Conservation (phyloP, 2,888 invertebrate genomes). For the Drosophila borborema region DNA sequence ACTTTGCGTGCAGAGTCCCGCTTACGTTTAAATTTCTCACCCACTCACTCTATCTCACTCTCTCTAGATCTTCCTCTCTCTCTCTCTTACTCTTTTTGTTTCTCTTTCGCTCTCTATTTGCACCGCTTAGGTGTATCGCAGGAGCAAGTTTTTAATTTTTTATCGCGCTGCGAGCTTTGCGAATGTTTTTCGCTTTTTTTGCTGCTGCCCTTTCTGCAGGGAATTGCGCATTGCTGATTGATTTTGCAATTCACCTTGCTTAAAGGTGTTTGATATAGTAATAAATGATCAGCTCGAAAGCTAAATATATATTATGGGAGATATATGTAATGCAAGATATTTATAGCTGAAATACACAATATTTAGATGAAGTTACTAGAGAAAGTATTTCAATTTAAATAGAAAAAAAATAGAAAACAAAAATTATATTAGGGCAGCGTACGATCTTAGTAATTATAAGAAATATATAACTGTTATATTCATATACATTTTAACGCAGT, state of each 20-base stretch:
- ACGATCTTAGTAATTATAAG: neutral
- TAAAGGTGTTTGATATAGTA: neutral
- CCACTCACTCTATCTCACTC: neutral
- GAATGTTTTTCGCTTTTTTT: conserved; percentile 15
- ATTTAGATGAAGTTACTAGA: neutral
- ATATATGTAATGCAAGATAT: neutral
- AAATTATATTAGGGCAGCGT: neutral
- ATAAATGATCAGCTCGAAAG: neutral
- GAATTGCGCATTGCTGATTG: conserved; percentile 9
- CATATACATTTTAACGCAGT: neutral
- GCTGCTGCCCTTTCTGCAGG: conserved; percentile 3
- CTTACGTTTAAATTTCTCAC: conserved; percentile 14
- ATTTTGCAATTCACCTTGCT: conserved; percentile 5
- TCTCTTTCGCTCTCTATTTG: conserved; percentile 18
- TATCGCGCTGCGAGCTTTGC: conserved; percentile 53
- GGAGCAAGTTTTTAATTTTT: conserved; percentile 82
- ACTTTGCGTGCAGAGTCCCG: conserved; percentile 61
- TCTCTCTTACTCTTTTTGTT: neutral
- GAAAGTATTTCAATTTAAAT: neutral
- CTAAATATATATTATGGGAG: neutral
- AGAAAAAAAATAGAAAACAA: neutral
- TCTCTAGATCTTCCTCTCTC: neutral
- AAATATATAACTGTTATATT: neutral
- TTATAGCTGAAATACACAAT: neutral
- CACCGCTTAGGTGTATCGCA: conserved; percentile 62